Percentiles rank a stretch among this genome's conserved stretches.
Evolutionary conservation across 2,113 vertebrate genomes (phyloP).

Genomic region (Callipepla squamata): DNA sequence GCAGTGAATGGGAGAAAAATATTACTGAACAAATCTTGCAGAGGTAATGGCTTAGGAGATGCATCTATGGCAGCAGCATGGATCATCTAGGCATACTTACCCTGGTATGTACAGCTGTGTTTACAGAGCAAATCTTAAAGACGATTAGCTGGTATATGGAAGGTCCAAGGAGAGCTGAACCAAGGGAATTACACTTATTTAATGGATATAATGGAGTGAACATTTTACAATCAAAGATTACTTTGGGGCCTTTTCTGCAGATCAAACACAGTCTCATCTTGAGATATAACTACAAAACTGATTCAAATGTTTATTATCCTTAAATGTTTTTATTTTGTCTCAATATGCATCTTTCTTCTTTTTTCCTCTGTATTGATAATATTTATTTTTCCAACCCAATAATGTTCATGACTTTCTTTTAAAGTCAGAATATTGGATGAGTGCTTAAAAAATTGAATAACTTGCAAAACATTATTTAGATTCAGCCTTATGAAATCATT

Average conservation of each 20-base stretch:
- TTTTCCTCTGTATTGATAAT: not conserved
- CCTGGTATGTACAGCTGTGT: not conserved
- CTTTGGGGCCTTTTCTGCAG: not conserved
- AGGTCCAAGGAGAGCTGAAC: not conserved
- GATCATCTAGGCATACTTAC: not conserved
- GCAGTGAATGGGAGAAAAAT: not conserved
- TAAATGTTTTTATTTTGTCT: not conserved
- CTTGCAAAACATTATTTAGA: not conserved
- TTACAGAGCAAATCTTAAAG: constrained; percentile 15
- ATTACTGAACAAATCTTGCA: not conserved
- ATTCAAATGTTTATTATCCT: not conserved
- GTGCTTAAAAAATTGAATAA: not conserved
- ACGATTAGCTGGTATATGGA: not conserved
- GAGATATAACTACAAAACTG: not conserved
- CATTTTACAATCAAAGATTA: not conserved
- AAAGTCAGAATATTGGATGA: not conserved
- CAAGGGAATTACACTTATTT: not conserved
- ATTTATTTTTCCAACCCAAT: not conserved
- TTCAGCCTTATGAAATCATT: not conserved
- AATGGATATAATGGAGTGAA: not conserved
- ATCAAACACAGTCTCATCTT: not conserved
- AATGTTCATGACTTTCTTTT: not conserved
- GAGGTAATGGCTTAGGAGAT: not conserved
- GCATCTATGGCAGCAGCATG: not conserved
- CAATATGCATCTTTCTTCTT: not conserved